A percentile compares a stretch with the other conserved stretches of the same genome.
These are phyloP conservation scores for Clostera curtula DNA, from an alignment of 2,888 invertebrate species.

Conservation along the genomic window DNA sequence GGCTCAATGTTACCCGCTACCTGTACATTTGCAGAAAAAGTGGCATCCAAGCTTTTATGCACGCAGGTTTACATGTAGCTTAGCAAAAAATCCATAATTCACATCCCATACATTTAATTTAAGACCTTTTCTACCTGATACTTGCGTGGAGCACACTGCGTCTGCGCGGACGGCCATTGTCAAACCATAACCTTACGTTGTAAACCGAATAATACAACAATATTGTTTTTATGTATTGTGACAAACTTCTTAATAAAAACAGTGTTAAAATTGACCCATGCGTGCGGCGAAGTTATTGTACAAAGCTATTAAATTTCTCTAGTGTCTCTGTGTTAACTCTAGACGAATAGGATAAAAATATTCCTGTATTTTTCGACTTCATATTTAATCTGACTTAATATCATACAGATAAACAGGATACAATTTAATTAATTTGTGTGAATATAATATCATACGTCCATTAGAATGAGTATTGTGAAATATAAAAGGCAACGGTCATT, in stretches of 20 bases:
- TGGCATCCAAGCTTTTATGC: not conserved
- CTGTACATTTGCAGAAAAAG: slow-evolving; percentile 10
- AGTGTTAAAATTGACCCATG: too few relatives aligned
- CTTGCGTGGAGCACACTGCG: slow-evolving; percentile 32
- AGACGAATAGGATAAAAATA: too few relatives aligned
- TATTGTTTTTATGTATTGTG: slow-evolving; percentile 20
- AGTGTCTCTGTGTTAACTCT: too few relatives aligned
- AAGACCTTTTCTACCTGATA: slow-evolving; percentile 33
- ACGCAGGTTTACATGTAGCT: slow-evolving; percentile 5
- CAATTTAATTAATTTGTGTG: too few relatives aligned
- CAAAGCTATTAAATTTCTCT: too few relatives aligned
- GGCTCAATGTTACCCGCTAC: slow-evolving; percentile 16
- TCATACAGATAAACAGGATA: too few relatives aligned
- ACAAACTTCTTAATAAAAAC: slow-evolving; percentile 9
- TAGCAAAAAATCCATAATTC: slow-evolving; percentile 33
- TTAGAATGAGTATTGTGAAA: too few relatives aligned
- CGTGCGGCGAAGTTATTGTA: too few relatives aligned
- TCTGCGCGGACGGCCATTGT: slow-evolving; percentile 60
- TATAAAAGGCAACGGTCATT: too few relatives aligned
- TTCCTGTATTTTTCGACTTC: too few relatives aligned
- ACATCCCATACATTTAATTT: slow-evolving; percentile 22
- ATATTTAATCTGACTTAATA: too few relatives aligned
- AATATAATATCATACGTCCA: too few relatives aligned
- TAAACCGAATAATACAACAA: slow-evolving; percentile 37
- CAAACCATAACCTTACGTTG: slow-evolving; percentile 51